Evolutionary conservation across 2,113 vertebrate genomes (phyloP).

Genomic region (Spermophilus dauricus): DNA sequence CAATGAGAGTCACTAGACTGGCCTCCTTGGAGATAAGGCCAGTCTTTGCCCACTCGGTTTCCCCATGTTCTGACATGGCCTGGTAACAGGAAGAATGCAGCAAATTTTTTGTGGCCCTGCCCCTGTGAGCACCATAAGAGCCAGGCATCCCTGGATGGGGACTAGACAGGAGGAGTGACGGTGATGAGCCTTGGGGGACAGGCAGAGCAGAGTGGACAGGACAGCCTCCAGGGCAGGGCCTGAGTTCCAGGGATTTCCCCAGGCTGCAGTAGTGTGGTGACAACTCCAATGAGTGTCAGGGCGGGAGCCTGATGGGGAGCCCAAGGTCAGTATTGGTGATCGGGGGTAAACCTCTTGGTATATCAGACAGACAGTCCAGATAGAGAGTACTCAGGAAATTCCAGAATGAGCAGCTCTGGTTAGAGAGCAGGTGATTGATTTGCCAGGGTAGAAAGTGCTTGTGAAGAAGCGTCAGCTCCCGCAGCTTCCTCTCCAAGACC

Average conservation of each 20-base stretch:
- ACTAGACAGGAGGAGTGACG: neutral
- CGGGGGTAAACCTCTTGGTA: neutral
- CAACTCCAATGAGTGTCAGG: rapidly evolving
- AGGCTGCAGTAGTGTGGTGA: no score
- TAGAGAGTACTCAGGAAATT: neutral
- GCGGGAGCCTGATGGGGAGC: neutral
- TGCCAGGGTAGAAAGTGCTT: neutral
- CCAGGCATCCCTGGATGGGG: neutral
- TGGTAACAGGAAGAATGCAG: rapidly evolving
- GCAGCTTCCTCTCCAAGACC: rapidly evolving
- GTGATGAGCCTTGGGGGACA: neutral
- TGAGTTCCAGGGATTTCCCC: no score
- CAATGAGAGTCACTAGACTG: rapidly evolving
- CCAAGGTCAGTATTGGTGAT: no score
- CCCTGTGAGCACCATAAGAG: rapidly evolving
- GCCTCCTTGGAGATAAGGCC: no score
- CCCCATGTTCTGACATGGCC: neutral
- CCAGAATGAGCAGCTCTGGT: neutral
- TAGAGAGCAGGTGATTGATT: neutral
- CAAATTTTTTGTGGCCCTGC: rapidly evolving
- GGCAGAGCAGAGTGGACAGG: no score
- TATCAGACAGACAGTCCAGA: neutral
- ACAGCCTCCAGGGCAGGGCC: neutral
- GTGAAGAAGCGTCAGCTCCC: rapidly evolving
- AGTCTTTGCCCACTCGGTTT: neutral